Base-by-base conservation (phyloP, 2,113 vertebrate species). In the Pseudorasbora parva region DNA sequence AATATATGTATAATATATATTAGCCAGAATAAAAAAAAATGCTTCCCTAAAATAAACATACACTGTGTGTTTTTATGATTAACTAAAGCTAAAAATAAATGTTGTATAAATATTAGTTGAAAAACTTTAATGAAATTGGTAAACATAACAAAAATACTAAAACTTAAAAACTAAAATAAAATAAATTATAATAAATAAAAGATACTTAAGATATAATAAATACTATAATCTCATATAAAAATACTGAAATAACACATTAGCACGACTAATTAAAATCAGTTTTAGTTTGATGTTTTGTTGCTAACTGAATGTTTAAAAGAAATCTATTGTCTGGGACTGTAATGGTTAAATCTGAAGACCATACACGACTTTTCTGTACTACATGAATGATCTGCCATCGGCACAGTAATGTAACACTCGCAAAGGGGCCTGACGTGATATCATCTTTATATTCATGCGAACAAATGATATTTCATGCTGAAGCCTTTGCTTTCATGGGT, bases 391-490 rank as follows among this genome's bases (percentile, higher is more conserved):
- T 72, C 68, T 47, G n/a, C 2, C 41, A 45, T 72, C 6, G n/a
- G n/a, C 69, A 47, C 41, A 47, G 41, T n/a, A 45, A 33, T 0
- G 81, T 25, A 72, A 27, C 81, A 72, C 43, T 8, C 4, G 49
- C 60, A 25, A 75, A 25, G 10, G 54, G 54, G 14, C 11, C 27
- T 41, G 41, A 66, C 57, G 41, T 49, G 27, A 78, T 82, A 69
- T 86, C 54, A 62, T 78, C 66, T 77, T 77, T 30, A 71, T 59
- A 82, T 77, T 82, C 75, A 82, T 68, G 41, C 9, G 15, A 78
- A 51, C 49, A 76, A 77, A 81, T 81, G 30, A 62, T 54, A 82
- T 82, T 72, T 86, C 62, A 82, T 17, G 62, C 62, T 43, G 33
- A 30, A 59, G 49, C 79, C 8, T 69, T 75, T 51, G 60, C 71